These are phyloP conservation scores for Bradypus variegatus DNA, from an alignment of 2,797 vertebrate genomes.

Conservation along the genomic window DNA sequence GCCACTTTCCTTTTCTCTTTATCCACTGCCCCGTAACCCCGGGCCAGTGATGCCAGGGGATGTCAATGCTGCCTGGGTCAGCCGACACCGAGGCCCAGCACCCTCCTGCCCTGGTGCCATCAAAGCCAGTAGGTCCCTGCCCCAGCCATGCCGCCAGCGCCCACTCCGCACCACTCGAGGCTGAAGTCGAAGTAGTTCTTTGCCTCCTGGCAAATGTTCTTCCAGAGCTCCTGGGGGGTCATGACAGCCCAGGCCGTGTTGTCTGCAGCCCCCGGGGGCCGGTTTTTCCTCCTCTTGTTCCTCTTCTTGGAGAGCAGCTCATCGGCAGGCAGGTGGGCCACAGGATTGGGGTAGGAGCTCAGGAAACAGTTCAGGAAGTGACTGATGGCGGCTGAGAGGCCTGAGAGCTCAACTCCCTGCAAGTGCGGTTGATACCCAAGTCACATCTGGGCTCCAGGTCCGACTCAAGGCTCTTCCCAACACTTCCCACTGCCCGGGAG, in stretches of 20 bases:
- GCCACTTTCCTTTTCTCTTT: background rate
- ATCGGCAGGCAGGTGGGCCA: constrained; percentile 91
- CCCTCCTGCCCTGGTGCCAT: background rate
- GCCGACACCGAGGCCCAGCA: background rate
- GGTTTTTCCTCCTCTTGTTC: constrained; percentile 89
- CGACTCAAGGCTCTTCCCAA: background rate
- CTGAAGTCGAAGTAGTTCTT: constrained; percentile 90
- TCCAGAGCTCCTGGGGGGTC: constrained; percentile 95
- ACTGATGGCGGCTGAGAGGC: constrained; percentile 95
- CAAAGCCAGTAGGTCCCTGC: too few species aligned
- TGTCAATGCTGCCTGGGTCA: background rate
- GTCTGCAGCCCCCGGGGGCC: constrained; percentile 88
- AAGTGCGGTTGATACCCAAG: background rate
- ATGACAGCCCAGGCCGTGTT: constrained; percentile 95
- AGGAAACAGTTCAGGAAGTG: constrained; percentile 98
- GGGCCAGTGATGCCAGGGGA: background rate
- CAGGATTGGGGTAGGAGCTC: constrained; percentile 93
- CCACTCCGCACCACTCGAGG: constrained; percentile 78
- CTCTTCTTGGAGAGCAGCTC: constrained; percentile 96
- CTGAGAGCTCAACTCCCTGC: constrained; percentile 94
- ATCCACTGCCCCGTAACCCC: background rate
- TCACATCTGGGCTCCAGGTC: background rate
- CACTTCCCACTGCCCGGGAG: background rate
- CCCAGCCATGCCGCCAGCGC: rapidly evolving
- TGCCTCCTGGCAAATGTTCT: constrained; percentile 89